Conservation (phyloP, 1,140 invertebrate species). For the Brachionus paranguensis region DNA sequence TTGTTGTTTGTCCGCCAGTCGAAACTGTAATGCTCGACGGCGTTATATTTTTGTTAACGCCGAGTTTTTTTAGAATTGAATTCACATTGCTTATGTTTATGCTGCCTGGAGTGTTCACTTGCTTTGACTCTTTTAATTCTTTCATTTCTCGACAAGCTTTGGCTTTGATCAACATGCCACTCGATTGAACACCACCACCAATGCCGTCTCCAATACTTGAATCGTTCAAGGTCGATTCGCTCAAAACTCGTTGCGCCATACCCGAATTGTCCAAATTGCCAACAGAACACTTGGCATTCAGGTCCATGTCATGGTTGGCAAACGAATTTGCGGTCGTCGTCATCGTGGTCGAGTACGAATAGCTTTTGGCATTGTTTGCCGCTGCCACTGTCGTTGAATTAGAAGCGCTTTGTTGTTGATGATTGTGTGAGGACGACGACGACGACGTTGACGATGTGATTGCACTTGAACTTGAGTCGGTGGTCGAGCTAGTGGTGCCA, state of each 20-base stretch:
- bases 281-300: neutral
- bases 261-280: neutral
- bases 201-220: neutral
- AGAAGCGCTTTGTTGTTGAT: neutral
- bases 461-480: no score
- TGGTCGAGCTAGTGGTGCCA: neutral
- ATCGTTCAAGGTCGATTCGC: neutral
- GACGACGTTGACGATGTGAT: no score
- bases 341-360: neutral
- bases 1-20: neutral
- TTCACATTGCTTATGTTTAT: conserved; percentile 31
- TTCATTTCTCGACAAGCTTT: neutral
- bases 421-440: no score
- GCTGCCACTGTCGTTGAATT: neutral
- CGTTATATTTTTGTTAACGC: neutral
- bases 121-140: neutral
- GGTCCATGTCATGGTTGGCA: neutral
- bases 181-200: neutral
- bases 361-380: no score
- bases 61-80: conserved; percentile 30
- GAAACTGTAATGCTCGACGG: neutral
- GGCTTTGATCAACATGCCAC: neutral
- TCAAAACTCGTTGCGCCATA: neutral
- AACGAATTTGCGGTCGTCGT: neutral
- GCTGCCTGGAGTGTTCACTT: neutral